Conservation (phyloP, 2,797 vertebrate genomes). For the Peromyscus melanophrys region DNA sequence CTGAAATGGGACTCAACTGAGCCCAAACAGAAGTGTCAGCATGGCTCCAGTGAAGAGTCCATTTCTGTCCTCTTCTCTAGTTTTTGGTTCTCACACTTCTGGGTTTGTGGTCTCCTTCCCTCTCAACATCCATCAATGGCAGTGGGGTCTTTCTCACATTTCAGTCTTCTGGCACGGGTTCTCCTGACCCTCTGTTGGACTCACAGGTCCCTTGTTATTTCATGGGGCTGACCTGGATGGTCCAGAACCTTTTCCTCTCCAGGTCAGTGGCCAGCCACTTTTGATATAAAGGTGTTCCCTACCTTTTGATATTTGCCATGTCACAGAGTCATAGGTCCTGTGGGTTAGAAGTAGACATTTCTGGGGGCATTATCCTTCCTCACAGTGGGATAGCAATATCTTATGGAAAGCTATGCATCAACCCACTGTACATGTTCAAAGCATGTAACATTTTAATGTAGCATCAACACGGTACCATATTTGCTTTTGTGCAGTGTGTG, state of each 20-base stretch:
- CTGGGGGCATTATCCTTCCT: background rate
- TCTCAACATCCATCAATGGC: background rate
- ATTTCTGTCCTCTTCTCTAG: background rate
- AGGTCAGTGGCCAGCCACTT: background rate
- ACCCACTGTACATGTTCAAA: background rate
- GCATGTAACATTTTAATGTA: background rate
- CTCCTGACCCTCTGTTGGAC: background rate
- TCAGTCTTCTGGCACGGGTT: fast-evolving
- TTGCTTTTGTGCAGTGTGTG: background rate
- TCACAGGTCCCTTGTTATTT: background rate
- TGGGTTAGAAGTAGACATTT: background rate
- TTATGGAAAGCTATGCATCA: background rate
- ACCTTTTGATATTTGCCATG: background rate
- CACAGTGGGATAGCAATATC: background rate
- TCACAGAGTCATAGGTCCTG: background rate
- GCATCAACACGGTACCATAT: background rate
- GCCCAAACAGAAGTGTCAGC: background rate
- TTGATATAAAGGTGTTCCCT: background rate
- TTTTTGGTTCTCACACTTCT: background rate
- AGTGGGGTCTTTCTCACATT: background rate
- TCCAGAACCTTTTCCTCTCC: background rate
- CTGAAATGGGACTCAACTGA: background rate
- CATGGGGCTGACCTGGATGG: background rate
- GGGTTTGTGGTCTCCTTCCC: fast-evolving
- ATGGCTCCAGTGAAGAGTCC: background rate